Evolutionary conservation across 2,888 invertebrate species (phyloP).

Genomic region (Dasypolia templi): DNA sequence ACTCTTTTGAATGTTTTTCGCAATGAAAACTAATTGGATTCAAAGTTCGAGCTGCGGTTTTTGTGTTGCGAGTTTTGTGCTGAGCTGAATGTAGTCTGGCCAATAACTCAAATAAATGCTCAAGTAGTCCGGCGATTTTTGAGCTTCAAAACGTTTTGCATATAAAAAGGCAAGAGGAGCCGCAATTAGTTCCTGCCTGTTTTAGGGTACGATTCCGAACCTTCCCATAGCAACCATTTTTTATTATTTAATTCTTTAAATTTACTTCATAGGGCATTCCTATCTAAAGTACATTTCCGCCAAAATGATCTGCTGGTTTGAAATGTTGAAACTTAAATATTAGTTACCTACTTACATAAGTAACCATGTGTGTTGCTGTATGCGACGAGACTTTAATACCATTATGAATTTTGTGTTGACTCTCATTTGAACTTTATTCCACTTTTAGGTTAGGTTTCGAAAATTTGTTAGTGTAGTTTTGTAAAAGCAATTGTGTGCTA

Average conservation of each 20-base stretch:
- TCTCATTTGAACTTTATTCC: not conserved
- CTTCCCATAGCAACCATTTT: too few species aligned
- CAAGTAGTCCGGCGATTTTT: conserved; percentile 19
- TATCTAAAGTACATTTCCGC: too few species aligned
- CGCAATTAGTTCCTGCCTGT: conserved; percentile 49
- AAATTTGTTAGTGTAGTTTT: not conserved
- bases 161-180: conserved; percentile 26
- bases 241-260: too few species aligned
- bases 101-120: conserved; percentile 26
- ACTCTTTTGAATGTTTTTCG: not conserved
- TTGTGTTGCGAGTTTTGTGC: not conserved
- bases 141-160: conserved; percentile 36
- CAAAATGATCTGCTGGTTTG: not conserved
- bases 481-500: too few species aligned
- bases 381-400: not conserved
- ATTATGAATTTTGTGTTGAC: not conserved
- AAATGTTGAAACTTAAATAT: not conserved
- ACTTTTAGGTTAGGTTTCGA: not conserved
- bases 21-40: conserved; percentile 1
- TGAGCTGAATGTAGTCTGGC: conserved; percentile 5
- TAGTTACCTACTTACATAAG: not conserved
- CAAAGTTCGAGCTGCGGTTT: not conserved
- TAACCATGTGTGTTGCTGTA: not conserved
- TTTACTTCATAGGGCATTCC: too few species aligned
- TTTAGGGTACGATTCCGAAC: not conserved